Percentiles rank a stretch among this genome's conserved stretches.
Evolutionary conservation across 2,888 invertebrate genomes (phyloP).

Genomic region (Hymenopus coronatus): DNA sequence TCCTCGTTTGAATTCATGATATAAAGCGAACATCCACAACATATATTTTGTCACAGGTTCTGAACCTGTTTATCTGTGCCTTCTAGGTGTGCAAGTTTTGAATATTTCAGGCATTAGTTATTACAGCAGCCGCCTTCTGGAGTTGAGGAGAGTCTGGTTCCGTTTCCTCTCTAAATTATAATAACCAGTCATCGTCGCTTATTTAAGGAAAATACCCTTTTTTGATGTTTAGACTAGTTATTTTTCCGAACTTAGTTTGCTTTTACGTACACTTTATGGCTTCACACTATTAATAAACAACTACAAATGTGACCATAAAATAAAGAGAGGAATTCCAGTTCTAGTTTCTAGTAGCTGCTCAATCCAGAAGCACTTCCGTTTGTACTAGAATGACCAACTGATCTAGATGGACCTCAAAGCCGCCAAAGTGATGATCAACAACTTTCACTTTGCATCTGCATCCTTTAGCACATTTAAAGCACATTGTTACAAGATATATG

Average conservation of each 20-base stretch:
- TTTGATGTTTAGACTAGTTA: not conserved
- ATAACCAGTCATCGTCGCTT: not conserved
- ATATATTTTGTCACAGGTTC: not conserved
- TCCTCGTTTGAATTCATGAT: no score
- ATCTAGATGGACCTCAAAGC: not conserved
- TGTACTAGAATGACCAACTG: not conserved
- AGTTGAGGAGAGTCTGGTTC: not conserved
- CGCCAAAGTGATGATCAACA: not conserved
- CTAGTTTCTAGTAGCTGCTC: not conserved
- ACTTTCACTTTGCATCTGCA: not conserved
- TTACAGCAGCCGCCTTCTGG: not conserved
- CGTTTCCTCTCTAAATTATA: not conserved
- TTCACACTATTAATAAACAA: not conserved
- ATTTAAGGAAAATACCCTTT: not conserved
- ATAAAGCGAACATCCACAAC: no score
- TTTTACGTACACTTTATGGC: not conserved
- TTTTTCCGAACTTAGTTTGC: not conserved
- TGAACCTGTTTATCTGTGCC: not conserved
- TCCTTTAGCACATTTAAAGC: not conserved
- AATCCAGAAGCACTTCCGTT: not conserved
- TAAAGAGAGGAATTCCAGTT: not conserved
- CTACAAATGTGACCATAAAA: not conserved
- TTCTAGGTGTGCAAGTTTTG: not conserved
- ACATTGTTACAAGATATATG: not conserved
- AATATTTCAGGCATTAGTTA: not conserved